Conservation (phyloP, 2,888 invertebrate genomes). For the Gastracanthus pulcherrimus region DNA sequence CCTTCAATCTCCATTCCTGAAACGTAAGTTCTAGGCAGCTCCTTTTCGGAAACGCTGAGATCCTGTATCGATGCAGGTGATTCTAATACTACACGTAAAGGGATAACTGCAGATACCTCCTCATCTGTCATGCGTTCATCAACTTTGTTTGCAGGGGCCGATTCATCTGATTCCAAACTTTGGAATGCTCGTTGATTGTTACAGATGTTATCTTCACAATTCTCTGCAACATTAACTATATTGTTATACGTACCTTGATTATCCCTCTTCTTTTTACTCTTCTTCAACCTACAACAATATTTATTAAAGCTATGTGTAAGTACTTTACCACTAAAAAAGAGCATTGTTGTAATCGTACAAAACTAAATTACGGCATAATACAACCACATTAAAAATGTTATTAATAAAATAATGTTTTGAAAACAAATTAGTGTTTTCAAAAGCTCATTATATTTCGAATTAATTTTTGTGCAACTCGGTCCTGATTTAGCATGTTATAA, state of each 20-base stretch:
- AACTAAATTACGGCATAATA: background rate
- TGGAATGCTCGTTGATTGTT: background rate
- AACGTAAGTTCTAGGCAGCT: too few relatives aligned
- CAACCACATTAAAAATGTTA: background rate
- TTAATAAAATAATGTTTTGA: background rate
- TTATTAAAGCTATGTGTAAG: background rate
- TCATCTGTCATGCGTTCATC: background rate
- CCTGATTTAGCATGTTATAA: too few relatives aligned
- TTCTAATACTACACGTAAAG: too few relatives aligned
- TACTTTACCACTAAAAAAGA: background rate
- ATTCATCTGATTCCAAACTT: background rate
- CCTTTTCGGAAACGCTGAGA: too few relatives aligned
- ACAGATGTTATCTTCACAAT: background rate
- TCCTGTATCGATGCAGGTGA: too few relatives aligned
- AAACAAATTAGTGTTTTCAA: too few relatives aligned
- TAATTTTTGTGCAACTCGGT: too few relatives aligned
- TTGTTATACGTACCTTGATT: background rate
- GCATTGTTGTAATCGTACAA: background rate
- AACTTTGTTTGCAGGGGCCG: background rate
- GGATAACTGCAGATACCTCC: background rate
- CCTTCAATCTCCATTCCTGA: background rate
- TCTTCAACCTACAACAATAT: background rate
- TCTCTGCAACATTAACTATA: background rate
- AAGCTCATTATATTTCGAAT: too few relatives aligned
- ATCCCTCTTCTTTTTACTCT: background rate